phyloP scores from a whole-genome alignment of 2,888 invertebrate species.

The Ellobium chinense region DNA sequence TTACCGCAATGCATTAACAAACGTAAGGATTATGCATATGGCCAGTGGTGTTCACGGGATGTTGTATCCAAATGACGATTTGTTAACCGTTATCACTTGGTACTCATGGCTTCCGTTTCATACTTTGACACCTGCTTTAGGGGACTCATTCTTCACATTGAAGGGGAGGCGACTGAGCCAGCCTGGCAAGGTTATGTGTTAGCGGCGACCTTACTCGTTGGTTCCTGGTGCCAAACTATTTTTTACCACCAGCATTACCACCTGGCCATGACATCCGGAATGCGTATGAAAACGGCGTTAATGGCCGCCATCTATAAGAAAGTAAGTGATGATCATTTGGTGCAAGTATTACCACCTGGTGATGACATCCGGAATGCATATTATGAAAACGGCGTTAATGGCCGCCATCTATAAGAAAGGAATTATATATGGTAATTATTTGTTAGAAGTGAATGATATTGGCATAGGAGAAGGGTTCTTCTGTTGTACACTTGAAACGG shows the following conservation, averaged over 20 bases:
- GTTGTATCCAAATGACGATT: too few species aligned
- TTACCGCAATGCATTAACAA: too few species aligned
- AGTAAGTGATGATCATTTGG: constrained; percentile 56
- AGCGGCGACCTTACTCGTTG: constrained; percentile 86
- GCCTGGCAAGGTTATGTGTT: constrained; percentile 93
- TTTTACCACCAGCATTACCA: constrained; percentile 94
- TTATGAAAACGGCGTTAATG: constrained; percentile 92
- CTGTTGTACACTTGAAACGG: too few species aligned
- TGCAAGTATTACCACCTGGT: not conserved
- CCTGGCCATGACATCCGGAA: constrained; percentile 87
- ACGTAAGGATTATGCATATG: too few species aligned
- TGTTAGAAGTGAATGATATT: too few species aligned
- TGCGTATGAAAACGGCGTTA: constrained; percentile 91
- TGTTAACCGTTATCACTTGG: too few species aligned
- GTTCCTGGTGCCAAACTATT: constrained; percentile 89
- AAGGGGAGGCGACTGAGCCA: constrained; percentile 58
- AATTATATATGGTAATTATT: too few species aligned
- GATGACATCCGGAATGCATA: too few species aligned
- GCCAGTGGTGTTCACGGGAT: too few species aligned
- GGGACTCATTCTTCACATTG: constrained; percentile 58
- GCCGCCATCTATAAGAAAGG: constrained; percentile 92
- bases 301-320: constrained; percentile 94
- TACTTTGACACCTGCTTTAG: too few species aligned
- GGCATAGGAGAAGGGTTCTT: too few species aligned
- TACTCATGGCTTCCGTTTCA: too few species aligned